Evolutionary conservation across 2,113 vertebrate genomes (phyloP), one percentile per base, ranked within the genome.

Genomic region (Malurus melanocephalus): DNA sequence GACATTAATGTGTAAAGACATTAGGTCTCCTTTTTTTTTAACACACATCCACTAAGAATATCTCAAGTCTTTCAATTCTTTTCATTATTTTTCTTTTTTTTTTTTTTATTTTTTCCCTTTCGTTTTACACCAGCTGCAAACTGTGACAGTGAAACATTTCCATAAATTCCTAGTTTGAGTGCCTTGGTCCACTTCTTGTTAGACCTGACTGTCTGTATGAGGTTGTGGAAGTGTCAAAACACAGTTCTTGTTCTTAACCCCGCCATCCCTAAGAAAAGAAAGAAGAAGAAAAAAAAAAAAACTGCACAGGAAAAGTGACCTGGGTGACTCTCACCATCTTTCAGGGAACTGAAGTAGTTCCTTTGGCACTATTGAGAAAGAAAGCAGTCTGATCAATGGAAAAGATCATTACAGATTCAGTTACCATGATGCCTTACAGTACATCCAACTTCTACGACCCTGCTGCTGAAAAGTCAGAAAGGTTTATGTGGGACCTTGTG

Each of bases 1-100:
- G 22, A 77, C 13, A 28, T 22, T 27, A 16, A 8, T 52, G 7
- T 79, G 7, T 53, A 45, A 56, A 85, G 7, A 3, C 33, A 43
- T 32, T 60, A 71, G 3, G 10, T 67, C 9, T 48, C 14, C 6
- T 10, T 45, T 68, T 71, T 59, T 19, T 46, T 33, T 23, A 2
- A 53, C 24, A 38, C 7, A 18, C 0, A 0, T 35, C 16, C 18
- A 17, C 19, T 17, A 33, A 15, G 14, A 16, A 82, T 75, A 49
- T 67, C 14, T 68, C 30, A 38, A 68, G 42, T 43, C 9, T 61
- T 86, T 83, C 22, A 53, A 4, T 52, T 4, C 6, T 6, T 59
- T 49, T 16, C 10, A 11, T 5, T 32, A 0, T 48, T n/a, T 40
- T 43, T 10, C 10, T 30, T 32, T 40, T 32, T 9, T 5, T 2